Conservation (phyloP, 2,888 invertebrate genomes). For the Thera obeliscata region DNA sequence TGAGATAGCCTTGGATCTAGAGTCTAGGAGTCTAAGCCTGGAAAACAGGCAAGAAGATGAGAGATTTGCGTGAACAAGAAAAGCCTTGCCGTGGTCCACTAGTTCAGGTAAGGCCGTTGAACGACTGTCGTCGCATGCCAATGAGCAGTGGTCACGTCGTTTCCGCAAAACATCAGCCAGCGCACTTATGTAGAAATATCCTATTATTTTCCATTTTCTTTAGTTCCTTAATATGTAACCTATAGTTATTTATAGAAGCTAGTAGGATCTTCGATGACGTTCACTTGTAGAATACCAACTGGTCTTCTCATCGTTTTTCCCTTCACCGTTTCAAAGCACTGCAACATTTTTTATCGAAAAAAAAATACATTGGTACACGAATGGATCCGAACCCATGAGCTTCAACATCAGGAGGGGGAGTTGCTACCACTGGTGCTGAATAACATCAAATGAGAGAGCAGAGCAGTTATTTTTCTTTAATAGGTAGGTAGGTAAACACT, state of each 20-base stretch:
- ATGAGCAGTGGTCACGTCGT: constrained; percentile 39
- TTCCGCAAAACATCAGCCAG: constrained; percentile 47
- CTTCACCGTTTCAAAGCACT: too few relatives aligned
- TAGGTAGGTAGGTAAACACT: neutral
- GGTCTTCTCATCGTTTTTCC: too few relatives aligned
- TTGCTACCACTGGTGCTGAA: too few relatives aligned
- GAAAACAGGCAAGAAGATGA: neutral
- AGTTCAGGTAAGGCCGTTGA: constrained; percentile 44
- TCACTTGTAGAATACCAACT: too few relatives aligned
- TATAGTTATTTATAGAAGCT: neutral
- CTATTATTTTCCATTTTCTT: constrained; percentile 12
- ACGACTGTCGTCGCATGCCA: constrained; percentile 43
- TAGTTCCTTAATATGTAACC: constrained; percentile 3
- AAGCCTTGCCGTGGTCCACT: neutral
- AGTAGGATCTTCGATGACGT: too few relatives aligned
- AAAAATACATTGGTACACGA: too few relatives aligned
- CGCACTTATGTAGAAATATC: constrained; percentile 10
- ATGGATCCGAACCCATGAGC: too few relatives aligned
- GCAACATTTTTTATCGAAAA: too few relatives aligned
- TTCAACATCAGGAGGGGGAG: too few relatives aligned
- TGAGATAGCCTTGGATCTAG: too few relatives aligned
- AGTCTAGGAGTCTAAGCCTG: too few relatives aligned
- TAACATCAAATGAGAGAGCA: neutral
- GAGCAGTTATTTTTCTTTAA: neutral
- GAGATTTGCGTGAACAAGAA: neutral